Percentiles rank a stretch among this genome's conserved stretches.
These are phyloP conservation scores for Anticlea derivata DNA, from an alignment of 2,888 invertebrate species.

Conservation along the genomic window DNA sequence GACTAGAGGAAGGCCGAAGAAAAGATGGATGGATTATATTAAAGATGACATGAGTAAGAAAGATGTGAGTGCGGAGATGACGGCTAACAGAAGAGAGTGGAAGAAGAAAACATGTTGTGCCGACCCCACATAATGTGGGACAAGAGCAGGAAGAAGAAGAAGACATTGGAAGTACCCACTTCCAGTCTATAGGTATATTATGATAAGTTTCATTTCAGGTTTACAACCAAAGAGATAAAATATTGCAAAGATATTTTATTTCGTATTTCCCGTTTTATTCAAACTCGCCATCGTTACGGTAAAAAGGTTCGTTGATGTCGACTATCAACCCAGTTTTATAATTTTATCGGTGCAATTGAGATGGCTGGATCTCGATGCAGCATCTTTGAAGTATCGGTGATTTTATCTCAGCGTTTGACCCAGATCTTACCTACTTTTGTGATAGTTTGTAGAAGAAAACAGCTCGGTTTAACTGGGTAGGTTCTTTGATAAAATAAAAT, in stretches of 20 bases:
- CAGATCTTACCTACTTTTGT: constrained; percentile 39
- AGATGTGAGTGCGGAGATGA: too few relatives aligned
- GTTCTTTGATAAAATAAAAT: neutral
- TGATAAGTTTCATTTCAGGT: too few relatives aligned
- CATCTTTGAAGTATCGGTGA: constrained; percentile 51
- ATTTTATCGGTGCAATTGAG: constrained; percentile 42
- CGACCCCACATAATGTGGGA: too few relatives aligned
- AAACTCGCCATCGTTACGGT: constrained; percentile 14
- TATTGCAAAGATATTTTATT: constrained; percentile 7
- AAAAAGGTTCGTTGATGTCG: constrained; percentile 29
- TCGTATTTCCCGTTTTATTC: constrained; percentile 8
- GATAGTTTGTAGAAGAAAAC: constrained; percentile 27
- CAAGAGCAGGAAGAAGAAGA: too few relatives aligned
- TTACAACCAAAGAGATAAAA: neutral
- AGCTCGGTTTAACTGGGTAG: constrained; percentile 1
- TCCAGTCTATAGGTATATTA: too few relatives aligned
- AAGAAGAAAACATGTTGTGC: too few relatives aligned
- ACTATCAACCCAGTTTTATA: constrained; percentile 39
- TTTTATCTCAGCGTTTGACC: constrained; percentile 54
- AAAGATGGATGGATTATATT: too few relatives aligned
- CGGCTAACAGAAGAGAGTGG: too few relatives aligned
- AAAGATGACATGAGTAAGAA: too few relatives aligned
- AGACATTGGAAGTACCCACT: too few relatives aligned
- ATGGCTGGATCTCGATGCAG: constrained; percentile 42
- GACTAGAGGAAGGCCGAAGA: too few relatives aligned